Conservation (phyloP, 2,113 vertebrate species). For the Orycteropus afer region DNA sequence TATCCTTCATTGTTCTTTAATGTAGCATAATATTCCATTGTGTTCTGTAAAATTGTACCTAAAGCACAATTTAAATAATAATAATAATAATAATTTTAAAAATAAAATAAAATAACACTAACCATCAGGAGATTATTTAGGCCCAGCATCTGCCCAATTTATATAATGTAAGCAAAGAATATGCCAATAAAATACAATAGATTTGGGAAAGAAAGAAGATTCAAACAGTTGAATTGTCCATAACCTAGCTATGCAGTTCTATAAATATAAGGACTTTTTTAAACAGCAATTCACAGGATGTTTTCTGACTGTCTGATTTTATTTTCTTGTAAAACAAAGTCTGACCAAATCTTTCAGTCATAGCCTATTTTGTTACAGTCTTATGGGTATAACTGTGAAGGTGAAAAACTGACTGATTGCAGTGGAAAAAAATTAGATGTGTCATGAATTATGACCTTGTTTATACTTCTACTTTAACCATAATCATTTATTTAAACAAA, state of each 20-base stretch:
- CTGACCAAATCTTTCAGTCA: constrained; percentile 30
- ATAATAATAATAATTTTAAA: no score
- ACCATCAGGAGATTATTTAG: not conserved
- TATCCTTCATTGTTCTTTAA: no score
- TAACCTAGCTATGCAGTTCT: not conserved
- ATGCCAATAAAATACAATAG: not conserved
- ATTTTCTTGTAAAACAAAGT: constrained; percentile 45
- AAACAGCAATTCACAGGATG: not conserved
- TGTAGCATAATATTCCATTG: no score
- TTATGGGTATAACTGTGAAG: not conserved
- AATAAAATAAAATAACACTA: no score
- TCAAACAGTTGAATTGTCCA: not conserved
- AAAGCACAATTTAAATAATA: no score
- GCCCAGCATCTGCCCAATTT: not conserved
- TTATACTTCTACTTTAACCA: constrained; percentile 42
- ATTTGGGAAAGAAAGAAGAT: not conserved
- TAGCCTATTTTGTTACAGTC: not conserved
- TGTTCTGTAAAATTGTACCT: no score
- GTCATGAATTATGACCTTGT: constrained; percentile 26
- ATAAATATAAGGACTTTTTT: not conserved
- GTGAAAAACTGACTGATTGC: not conserved
- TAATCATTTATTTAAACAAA: constrained; percentile 60
- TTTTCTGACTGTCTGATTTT: not conserved
- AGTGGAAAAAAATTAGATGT: constrained; percentile 31
- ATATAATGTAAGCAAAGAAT: not conserved